Evolutionary conservation across 2,888 invertebrate species (phyloP), one percentile per base, ranked within the genome.

Genomic region (Epinotia demarniana): DNA sequence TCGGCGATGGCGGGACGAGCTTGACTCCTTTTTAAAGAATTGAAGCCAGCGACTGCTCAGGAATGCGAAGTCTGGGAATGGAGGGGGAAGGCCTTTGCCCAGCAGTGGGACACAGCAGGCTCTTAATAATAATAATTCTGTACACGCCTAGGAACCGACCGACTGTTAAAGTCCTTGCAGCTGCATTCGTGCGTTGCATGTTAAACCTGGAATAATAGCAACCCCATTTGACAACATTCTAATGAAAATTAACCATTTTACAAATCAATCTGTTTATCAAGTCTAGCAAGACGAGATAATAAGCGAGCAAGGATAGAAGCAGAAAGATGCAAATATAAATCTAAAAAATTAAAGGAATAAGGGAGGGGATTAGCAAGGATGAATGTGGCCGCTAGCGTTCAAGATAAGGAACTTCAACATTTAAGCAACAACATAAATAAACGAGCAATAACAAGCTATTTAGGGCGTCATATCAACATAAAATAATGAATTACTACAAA

Each of bases 371-470:
- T n/a, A 43, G 60, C 46, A 18, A 49, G 1, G n/a, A 49, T 57
- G 3, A 73, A 58, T 58, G 9, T 57, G 18, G 6, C 33, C 33
- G 43, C 55, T 46, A 16, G 33, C 13, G 18, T 58, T 46, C n/a
- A 64, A 16, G 5, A 23, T 43, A 57, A 72, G 27, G 46, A 27
- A 49, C 58, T 19, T 53, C 67, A 67, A 67, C 43, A 61, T 27
- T 67, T 61, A 60, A 67, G 19, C 60, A 62, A 39, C 27, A 53
- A 61, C 67, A 53, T 73, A 73, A 61, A 73, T 73, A 67, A 39
- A 53, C 60, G 27, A 60, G 60, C 19, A 67, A 53, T 66, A 66
- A 43, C 66, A 72, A 64, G 73, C 60, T 61, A 60, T 60, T 49
- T 27, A 66, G 49, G 72, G 58, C 39, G 72, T 13, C 72, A 58